Evolutionary conservation across 2,797 vertebrate genomes (phyloP).

Genomic region (Fistularia tabacaria): DNA sequence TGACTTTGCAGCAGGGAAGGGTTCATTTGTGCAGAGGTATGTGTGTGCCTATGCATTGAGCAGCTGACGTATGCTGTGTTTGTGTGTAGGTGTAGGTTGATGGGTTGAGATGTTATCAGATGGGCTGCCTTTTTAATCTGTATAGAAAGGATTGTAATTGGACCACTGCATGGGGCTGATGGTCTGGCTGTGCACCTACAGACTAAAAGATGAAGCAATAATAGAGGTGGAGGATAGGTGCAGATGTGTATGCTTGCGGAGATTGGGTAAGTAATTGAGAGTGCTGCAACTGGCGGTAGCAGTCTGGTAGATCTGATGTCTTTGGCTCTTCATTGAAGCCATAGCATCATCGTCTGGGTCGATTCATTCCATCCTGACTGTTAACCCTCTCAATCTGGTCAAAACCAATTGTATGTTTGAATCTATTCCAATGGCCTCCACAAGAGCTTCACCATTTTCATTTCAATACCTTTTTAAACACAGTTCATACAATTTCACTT

Average conservation of each 20-base stretch:
- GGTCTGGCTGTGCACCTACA: constrained; percentile 20
- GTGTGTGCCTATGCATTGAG: constrained; percentile 5
- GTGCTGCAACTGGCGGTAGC: constrained; percentile 19
- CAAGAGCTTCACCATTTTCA: constrained; percentile 57
- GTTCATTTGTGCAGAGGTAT: constrained; percentile 19
- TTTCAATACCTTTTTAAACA: constrained; percentile 61
- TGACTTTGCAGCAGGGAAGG: neutral
- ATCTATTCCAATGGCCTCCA: constrained; percentile 46
- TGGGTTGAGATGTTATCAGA: constrained; percentile 54
- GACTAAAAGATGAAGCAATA: constrained; percentile 48
- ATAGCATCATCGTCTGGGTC: constrained; percentile 54
- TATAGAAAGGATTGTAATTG: constrained; percentile 68
- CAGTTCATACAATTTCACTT: constrained; percentile 43
- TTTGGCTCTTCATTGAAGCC: constrained; percentile 37
- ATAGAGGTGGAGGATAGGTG: constrained; percentile 39
- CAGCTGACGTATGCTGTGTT: neutral
- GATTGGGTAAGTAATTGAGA: neutral
- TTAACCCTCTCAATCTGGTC: constrained; percentile 51
- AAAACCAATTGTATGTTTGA: constrained; percentile 55
- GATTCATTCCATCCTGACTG: constrained; percentile 46
- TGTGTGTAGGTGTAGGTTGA: constrained; percentile 22
- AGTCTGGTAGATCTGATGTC: constrained; percentile 15
- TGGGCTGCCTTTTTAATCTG: constrained; percentile 60
- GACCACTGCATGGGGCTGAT: constrained; percentile 27
- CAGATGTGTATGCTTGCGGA: neutral